Conservation (phyloP, 2,113 vertebrate species). For the Ptychochromis oligacanthus region DNA sequence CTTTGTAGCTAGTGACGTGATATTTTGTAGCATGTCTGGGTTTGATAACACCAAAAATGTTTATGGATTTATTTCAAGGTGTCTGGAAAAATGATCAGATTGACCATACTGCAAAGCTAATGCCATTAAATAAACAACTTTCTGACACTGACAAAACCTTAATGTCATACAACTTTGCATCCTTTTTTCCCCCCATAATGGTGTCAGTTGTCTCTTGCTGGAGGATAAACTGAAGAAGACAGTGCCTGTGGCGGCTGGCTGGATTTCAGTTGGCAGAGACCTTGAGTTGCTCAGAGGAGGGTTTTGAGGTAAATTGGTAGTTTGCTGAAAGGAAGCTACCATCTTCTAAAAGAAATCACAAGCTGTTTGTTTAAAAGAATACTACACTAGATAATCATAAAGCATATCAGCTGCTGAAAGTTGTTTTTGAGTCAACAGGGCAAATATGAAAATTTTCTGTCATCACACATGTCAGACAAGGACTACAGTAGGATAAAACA, state of each 20-base stretch:
- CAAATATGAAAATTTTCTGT: background rate
- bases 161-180: conserved; percentile 25
- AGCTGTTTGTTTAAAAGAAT: conserved; percentile 20
- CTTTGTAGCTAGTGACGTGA: conserved; percentile 13
- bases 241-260: conserved; percentile 54
- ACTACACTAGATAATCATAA: background rate
- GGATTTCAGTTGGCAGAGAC: conserved; percentile 54
- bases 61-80: background rate
- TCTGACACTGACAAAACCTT: conserved; percentile 33
- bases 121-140: conserved; percentile 3
- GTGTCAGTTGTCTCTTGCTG: conserved; percentile 59
- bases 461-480: background rate
- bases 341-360: background rate
- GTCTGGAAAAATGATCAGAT: background rate
- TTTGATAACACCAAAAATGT: background rate
- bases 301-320: conserved; percentile 26
- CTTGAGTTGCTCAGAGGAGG: conserved; percentile 29
- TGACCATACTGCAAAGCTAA: background rate
- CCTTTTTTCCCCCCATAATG: conserved; percentile 24
- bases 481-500: background rate
- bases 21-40: background rate
- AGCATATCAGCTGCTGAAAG: background rate
- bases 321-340: conserved; percentile 28
- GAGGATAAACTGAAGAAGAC: conserved; percentile 51
- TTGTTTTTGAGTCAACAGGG: background rate